These are phyloP conservation scores for Platyrinchus mystaceus DNA, from an alignment of 2,797 vertebrate species.

Conservation along the genomic window DNA sequence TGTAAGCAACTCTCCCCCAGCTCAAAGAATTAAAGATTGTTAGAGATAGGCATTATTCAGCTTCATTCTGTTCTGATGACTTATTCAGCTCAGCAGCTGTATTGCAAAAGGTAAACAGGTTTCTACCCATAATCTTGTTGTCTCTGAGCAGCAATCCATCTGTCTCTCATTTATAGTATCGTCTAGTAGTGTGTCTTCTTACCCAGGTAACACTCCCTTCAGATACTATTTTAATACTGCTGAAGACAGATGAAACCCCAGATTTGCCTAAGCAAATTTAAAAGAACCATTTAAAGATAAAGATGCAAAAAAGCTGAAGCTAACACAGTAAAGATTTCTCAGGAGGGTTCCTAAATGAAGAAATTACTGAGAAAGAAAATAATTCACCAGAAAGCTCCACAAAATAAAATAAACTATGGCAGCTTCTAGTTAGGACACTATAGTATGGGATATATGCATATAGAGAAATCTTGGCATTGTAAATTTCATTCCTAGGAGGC, in stretches of 20 bases:
- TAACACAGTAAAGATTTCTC: constrained; percentile 47
- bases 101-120: constrained; percentile 50
- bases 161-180: constrained; percentile 30
- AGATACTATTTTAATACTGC: constrained; percentile 25
- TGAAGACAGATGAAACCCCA: constrained; percentile 46
- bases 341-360: neutral
- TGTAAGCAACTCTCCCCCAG: neutral
- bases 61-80: neutral
- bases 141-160: constrained; percentile 54
- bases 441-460: neutral
- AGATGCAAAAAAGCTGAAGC: constrained; percentile 49
- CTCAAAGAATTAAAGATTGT: neutral
- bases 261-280: constrained; percentile 52
- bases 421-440: neutral
- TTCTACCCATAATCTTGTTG: constrained; percentile 19
- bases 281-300: constrained; percentile 50
- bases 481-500: constrained; percentile 26
- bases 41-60: neutral
- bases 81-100: neutral
- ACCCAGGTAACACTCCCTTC: constrained; percentile 27
- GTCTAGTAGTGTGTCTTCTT: constrained; percentile 23
- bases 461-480: neutral
- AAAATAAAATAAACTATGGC: constrained; percentile 31
- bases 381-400: constrained; percentile 38
- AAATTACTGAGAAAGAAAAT: constrained; percentile 49